Evolutionary conservation across 92 coral and sea anemone genomes (phyloP).

Genomic region (Virgularia gustaviana): DNA sequence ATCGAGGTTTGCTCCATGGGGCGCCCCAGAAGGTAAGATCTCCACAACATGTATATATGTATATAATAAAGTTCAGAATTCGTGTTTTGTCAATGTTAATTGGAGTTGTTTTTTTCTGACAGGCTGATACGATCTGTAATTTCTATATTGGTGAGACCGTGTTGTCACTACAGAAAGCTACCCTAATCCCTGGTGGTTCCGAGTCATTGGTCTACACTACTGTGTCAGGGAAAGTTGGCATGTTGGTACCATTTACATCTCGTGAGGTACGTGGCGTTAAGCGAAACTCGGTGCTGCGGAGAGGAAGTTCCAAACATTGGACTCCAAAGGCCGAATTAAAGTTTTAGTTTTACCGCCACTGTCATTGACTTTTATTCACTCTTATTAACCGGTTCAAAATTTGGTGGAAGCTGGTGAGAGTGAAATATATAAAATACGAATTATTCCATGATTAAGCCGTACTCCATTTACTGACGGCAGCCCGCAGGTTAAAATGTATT

Average conservation of each 20-base stretch:
- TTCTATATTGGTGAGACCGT: constrained; percentile 94
- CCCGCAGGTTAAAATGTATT: too few species aligned
- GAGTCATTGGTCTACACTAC: constrained; percentile 96
- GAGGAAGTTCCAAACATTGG: too few species aligned
- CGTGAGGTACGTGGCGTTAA: constrained; percentile 83
- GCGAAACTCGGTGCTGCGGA: too few species aligned
- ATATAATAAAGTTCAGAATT: neutral
- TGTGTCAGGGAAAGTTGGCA: constrained; percentile 92
- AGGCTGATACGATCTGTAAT: constrained; percentile 86
- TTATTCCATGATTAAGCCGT: too few species aligned
- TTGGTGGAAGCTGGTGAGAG: too few species aligned
- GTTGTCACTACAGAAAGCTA: constrained; percentile 95
- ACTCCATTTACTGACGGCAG: too few species aligned
- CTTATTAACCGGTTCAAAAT: neutral
- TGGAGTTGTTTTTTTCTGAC: neutral
- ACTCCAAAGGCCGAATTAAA: too few species aligned
- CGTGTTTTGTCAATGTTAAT: neutral
- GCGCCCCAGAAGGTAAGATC: constrained; percentile 87
- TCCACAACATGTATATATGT: neutral
- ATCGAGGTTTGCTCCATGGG: constrained; percentile 89
- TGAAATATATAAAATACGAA: too few species aligned
- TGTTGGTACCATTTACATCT: constrained; percentile 94
- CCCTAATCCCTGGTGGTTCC: constrained; percentile 97
- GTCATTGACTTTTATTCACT: too few species aligned
- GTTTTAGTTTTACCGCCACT: too few species aligned